Evolutionary conservation across 2,888 invertebrate species (phyloP), one percentile per base, ranked within the genome.

Genomic region (Crocallis elinguaria): DNA sequence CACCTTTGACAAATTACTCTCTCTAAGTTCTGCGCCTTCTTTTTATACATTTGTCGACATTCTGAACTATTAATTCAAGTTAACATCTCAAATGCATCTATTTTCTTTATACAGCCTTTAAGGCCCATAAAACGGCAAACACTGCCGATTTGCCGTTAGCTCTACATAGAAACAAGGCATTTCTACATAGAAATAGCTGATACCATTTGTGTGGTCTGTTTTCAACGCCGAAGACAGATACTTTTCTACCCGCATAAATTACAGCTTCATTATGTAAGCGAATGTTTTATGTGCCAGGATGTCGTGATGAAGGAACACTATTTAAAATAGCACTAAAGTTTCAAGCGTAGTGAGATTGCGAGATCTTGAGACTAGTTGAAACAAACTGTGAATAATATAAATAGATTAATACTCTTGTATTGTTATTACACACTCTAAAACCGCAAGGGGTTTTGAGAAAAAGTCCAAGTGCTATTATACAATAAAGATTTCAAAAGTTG

Each of bases 241-340:
- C 77, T 78, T 78, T 82, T 82, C 82, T 82, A 82, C 75, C 79
- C 57, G 86, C 80, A 87, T 87, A 88, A 84, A 86, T 88, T 80
- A 84, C 76, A n/a, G 72, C 74, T 84, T 82, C 80, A 84, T 84
- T 88, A 87, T 78, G 81, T 79, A 78, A 73, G 76, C 72, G 79
- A 84, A 85, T 87, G 86, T 79, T 88, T 88, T 87, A 86, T 80
- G 73, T 66, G 61, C 44, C 86, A 83, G 88, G 88, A 89, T 87
- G 82, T 84, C 78, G 81, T 84, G 86, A 84, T 84, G 80, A 80
- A 80, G 77, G 75, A 42, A 42, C 67, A 77, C 78, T 76, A 77
- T 77, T 78, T 75, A 69, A 72, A 74, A 62, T 62, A 61, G 69
- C 60, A n/a, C 52, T 39, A 6, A 65, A 59, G 64, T 33, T 49